Evolutionary conservation across 2,113 vertebrate genomes (phyloP), one percentile per base, ranked within the genome.

Genomic region (Ammodytes marinus): DNA sequence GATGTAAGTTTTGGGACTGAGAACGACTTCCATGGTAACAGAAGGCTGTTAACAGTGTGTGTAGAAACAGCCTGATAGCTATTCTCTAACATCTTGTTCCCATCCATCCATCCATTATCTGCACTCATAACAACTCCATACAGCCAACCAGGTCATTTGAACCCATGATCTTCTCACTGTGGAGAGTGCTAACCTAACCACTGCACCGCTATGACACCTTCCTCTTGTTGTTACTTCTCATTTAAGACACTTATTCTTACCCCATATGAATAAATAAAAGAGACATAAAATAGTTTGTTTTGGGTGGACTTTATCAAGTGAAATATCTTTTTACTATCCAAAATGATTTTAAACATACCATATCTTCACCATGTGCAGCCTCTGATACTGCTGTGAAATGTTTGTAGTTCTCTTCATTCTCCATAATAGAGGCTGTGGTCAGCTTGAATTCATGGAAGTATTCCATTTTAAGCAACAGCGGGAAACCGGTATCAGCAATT

Each of bases 401-500:
- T 69, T 61, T 65, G 12, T 39, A n/a, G 2, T 54, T 66, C 10
- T 46, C 15, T 46, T 54, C 50, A 27, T 42, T 61, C 1, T 58
- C 14, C 49, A 10, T 69, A 61, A 71, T 11, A 40, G 61, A 40
- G 10, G 8, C 42, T 69, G 76, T 45, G 69, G 74, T 83, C 69
- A 86, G 40, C 60, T 67, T 50, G 43, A 75, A 68, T 47, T 85
- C 14, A 39, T 57, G 4, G 15, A 53, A 70, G 67, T 69, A 19
- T 67, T 53, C 47, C 45, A 77, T 45, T 69, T 43, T 19, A 72
- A 61, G 68, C 68, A 39, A 15, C 70, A 80, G 11, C 6, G 14
- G 52, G 52, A 76, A 75, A 70, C 63, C 39, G 1, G 5, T 69
- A 69, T 84, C 68, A 86, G 74, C 80, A 64, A 53, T 84, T 79